Conservation (phyloP, 2,113 vertebrate genomes). For the Peromyscus californicus region DNA sequence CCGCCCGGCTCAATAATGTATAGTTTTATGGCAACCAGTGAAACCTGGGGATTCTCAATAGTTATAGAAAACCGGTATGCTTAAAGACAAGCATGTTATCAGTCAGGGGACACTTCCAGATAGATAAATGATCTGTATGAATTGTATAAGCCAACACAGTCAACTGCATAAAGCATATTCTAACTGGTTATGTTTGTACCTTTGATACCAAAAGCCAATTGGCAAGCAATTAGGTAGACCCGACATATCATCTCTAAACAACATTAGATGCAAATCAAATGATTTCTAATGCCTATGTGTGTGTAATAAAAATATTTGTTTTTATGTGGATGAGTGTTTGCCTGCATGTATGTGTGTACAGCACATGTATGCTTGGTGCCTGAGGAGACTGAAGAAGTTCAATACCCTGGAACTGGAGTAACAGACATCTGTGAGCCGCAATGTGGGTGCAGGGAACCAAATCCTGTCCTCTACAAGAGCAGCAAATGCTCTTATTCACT, state of each 20-base stretch:
- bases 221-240: background rate
- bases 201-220: conserved; percentile 26
- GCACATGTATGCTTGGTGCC: background rate
- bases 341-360: background rate
- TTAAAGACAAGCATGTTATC: conserved; percentile 33
- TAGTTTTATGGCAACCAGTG: background rate
- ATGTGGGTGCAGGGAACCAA: background rate
- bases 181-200: background rate
- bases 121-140: background rate
- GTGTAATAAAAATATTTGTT: background rate
- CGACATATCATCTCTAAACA: conserved; percentile 1
- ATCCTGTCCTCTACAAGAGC: background rate
- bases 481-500: background rate
- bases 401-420: background rate
- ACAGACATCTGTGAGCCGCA: background rate
- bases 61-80: conserved; percentile 40
- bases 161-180: background rate
- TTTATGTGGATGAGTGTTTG: background rate
- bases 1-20: conserved; percentile 51
- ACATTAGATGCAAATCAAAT: conserved; percentile 4
- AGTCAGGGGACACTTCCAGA: background rate
- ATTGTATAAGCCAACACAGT: conserved; percentile 2
- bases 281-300: background rate
- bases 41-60: background rate
- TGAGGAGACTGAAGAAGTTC: background rate